Evolutionary conservation across 1,140 invertebrate genomes (phyloP), one percentile per base, ranked within the genome.

Genomic region (Carposina sasakii): DNA sequence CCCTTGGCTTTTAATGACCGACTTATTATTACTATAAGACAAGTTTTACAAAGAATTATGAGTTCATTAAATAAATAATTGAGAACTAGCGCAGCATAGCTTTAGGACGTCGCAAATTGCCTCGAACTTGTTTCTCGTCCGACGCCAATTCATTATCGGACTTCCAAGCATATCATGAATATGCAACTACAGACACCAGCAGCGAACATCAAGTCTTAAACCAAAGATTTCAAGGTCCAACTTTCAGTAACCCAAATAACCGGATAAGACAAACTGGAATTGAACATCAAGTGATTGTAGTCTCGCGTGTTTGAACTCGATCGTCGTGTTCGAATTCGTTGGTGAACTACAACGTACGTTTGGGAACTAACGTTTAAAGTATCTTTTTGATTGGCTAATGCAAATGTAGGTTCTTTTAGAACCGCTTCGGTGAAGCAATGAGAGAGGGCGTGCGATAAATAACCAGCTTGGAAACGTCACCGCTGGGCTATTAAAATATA

Each of bases 371-470:
- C 10, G 0, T 3, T 46, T 74, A 77, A 63, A 58, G 69, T 76
- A 45, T 49, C 16, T 60, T 64, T 72, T 74, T 23, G 51, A 33
- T 20, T 41, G 42, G 50, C 3, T 16, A 1, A 12, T 23, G 16
- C 22, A 34, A 60, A 52, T 69, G 61, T 74, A 60, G 55, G 71
- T 76, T 76, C 71, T 76, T 81, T 69, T 71, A 62, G 56, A 63
- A 60, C 57, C 45, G 55, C 44, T 54, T 60, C 62, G 61, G 54
- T 58, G 67, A 75, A 75, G 77, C 79, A 76, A 76, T 78, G 76
- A 75, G 71, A 78, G 76, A 83, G 79, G 79, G 79, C 79, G 79
- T 82, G 70, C 74, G 77, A 83, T 83, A 83, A 83, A 83, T 81
- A 78, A 79, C 74, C 75, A 73, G 76, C 76, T 83, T 81, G 79